Conservation (phyloP, 2,888 invertebrate species). For the Cataglyphis albicans region DNA sequence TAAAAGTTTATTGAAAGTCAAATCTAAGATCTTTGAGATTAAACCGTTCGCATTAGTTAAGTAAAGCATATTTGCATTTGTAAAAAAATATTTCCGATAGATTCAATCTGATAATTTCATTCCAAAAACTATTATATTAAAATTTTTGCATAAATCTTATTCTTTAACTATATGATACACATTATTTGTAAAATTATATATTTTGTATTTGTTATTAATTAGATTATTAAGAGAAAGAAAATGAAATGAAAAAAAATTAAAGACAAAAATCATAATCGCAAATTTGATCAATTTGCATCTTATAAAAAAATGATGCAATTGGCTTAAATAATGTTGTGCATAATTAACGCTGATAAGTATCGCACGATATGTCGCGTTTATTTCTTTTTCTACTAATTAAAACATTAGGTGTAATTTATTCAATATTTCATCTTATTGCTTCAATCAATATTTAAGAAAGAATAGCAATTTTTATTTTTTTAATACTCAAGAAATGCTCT, state of each 20-base stretch:
- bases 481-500: background rate
- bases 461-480: background rate
- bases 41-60: slow-evolving; percentile 19
- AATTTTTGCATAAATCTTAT: background rate
- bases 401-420: background rate
- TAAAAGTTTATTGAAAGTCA: background rate
- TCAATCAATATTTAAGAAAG: background rate
- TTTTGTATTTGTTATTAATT: background rate
- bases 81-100: background rate
- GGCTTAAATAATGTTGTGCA: slow-evolving; percentile 6
- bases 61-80: background rate
- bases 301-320: background rate
- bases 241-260: background rate
- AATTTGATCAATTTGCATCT: background rate
- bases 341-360: slow-evolving; percentile 10
- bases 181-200: slow-evolving; percentile 15
- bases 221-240: background rate
- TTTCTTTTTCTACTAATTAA: background rate
- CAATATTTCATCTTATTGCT: background rate
- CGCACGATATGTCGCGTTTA: background rate
- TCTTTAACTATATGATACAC: background rate
- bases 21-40: background rate
- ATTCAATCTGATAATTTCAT: background rate
- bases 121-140: background rate
- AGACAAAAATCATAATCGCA: background rate